Evolutionary conservation across 2,113 vertebrate genomes (phyloP).

Genomic region (Phrynocephalus versicolor): DNA sequence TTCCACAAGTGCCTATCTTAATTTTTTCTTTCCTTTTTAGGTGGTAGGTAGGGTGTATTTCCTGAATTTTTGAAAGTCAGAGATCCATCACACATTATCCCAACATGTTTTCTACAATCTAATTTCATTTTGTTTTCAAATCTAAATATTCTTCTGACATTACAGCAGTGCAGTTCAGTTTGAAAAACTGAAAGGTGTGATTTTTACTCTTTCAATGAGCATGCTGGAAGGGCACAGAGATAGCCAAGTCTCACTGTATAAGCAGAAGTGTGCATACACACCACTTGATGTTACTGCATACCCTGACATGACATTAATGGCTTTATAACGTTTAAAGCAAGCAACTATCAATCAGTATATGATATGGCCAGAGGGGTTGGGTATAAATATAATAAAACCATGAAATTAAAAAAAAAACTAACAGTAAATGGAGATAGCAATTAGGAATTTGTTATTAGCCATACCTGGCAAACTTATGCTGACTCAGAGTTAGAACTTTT

Average conservation of each 20-base stretch:
- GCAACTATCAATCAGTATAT: background rate
- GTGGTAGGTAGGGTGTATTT: background rate
- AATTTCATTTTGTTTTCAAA: background rate
- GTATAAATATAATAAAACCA: no score
- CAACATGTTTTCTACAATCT: background rate
- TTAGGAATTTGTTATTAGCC: background rate
- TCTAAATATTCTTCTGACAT: background rate
- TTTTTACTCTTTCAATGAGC: background rate
- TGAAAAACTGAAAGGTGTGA: background rate
- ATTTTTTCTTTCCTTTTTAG: no score
- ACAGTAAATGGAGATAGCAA: background rate
- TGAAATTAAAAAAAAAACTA: no score
- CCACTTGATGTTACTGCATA: background rate
- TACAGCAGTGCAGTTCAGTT: background rate
- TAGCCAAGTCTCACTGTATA: background rate
- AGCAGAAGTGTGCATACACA: background rate
- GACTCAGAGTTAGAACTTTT: slow-evolving; percentile 94
- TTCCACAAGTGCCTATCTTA: background rate
- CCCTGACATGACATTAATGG: background rate
- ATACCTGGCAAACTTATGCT: slow-evolving; percentile 99
- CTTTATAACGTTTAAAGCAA: background rate
- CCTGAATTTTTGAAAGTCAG: background rate
- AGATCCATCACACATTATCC: background rate
- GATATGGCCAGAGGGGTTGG: no score
- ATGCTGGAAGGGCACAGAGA: background rate